These are phyloP conservation scores for Hirtodrosophila histrioides DNA, from an alignment of 2,888 invertebrate genomes.

Conservation along the genomic window DNA sequence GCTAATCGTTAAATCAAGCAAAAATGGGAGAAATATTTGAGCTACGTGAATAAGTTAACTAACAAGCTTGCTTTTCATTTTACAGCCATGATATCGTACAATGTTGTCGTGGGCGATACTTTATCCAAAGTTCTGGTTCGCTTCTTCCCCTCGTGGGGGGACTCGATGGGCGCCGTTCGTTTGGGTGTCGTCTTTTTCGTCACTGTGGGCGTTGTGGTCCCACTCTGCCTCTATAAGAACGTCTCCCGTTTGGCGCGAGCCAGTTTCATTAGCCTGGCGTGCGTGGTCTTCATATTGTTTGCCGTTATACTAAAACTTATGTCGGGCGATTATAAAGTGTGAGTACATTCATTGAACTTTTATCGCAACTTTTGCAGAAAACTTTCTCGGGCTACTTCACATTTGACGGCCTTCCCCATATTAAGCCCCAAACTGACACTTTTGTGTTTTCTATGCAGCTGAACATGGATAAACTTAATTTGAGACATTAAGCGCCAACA, in stretches of 20 bases:
- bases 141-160: conserved; percentile 86
- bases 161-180: conserved; percentile 84
- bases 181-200: conserved; percentile 88
- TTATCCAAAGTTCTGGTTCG: conserved; percentile 92
- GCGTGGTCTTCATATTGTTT: conserved; percentile 89
- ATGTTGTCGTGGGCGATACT: conserved; percentile 94
- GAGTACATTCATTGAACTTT: conserved; percentile 83
- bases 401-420: not conserved
- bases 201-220: conserved; percentile 90
- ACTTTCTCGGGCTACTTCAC: conserved; percentile 1
- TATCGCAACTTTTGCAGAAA: conserved; percentile 12
- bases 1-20: conserved; percentile 40
- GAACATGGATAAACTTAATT: conserved; percentile 1
- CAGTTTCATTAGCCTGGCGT: conserved; percentile 86
- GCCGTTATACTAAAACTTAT: conserved; percentile 86
- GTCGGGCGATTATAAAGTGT: conserved; percentile 87
- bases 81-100: conserved; percentile 94
- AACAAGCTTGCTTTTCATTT: conserved; percentile 48
- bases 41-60: not conserved
- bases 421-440: conserved; percentile 1
- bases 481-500: conserved; percentile 5
- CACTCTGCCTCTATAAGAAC: conserved; percentile 91
- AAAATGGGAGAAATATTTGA: not conserved
- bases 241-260: conserved; percentile 85
- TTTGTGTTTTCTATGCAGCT: not conserved